Evolutionary conservation across 2,113 vertebrate genomes (phyloP), one percentile per base, ranked within the genome.

Genomic region (Okapia johnstoni): DNA sequence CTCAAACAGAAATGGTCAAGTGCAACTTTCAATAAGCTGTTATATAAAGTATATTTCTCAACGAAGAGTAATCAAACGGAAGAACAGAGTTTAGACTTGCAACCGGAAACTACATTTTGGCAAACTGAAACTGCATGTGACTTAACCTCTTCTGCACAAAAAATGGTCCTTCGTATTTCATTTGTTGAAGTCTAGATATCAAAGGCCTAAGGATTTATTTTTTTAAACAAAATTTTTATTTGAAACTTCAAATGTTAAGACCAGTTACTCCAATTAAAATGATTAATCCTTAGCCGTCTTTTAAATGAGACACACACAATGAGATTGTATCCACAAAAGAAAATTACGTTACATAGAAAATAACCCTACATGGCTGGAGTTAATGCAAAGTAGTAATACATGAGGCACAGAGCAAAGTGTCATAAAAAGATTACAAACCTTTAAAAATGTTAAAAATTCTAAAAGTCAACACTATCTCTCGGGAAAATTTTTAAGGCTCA

Each of bases 41-140:
- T 91, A 97, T 85, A 77, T 80, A 61, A 96, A 97, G 83, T 6
- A 98, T 88, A 94, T 94, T 30, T 97, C 92, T 97, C 94, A 81
- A 97, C 46, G n/a, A 92, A 89, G 30, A 88, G 40, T 7, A 89
- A 83, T 33, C 17, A n/a, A 60, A 93, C 70, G 33, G 70, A 97
- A 93, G 33, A 63, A 97, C 85, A 66, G 55, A 19, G 1, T 60
- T 88, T 94, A 33, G 30, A 93, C 70, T 70, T 88, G 23, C 55
- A 95, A 83, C 2, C 30, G 33, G 87, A 93, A 97, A 95, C 19
- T 15, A 85, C 85, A 85, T 43, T 40, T 80, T 33, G 13, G 28
- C 3, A 88, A 95, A 58, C 12, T 48, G 40, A 48, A 17, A 88
- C 10, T 46, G 10, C 13, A 14, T 48, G 70, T 14, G 36, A 88